Evolutionary conservation across 2,113 vertebrate genomes (phyloP).

Genomic region (Ictidomys tridecemlineatus): DNA sequence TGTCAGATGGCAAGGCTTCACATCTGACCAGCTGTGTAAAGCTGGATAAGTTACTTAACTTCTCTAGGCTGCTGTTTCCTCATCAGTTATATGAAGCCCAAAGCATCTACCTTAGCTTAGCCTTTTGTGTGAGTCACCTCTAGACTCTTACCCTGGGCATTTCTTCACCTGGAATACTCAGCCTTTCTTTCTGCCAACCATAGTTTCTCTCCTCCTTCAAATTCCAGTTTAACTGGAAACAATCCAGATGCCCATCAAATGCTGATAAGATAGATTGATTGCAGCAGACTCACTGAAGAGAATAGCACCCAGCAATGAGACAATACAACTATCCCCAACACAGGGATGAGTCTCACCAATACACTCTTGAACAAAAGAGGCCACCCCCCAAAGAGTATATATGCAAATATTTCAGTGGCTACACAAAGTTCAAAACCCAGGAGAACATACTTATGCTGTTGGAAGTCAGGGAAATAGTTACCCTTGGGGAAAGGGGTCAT

Average conservation of each 20-base stretch:
- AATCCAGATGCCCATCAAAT: neutral
- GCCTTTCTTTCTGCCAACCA: neutral
- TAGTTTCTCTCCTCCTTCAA: neutral
- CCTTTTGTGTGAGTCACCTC: neutral
- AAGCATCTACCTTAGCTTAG: neutral
- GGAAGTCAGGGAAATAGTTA: neutral
- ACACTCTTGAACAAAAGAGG: neutral
- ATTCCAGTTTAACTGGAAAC: constrained; percentile 23
- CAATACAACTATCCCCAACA: neutral
- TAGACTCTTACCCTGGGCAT: neutral
- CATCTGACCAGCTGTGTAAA: constrained; percentile 29
- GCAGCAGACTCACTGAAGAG: neutral
- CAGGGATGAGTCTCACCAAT: neutral
- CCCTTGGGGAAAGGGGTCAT: neutral
- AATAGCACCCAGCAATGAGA: neutral
- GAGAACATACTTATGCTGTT: neutral
- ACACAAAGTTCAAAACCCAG: neutral
- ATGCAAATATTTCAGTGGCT: neutral
- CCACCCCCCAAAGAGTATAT: neutral
- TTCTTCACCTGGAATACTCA: neutral
- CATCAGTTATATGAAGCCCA: neutral
- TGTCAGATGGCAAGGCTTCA: neutral
- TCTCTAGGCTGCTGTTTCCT: constrained; percentile 39
- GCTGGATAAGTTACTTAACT: constrained; percentile 8
- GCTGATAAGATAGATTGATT: neutral